Evolutionary conservation across 2,888 invertebrate species (phyloP).

Genomic region (Gymnoscelis rufifasciata): DNA sequence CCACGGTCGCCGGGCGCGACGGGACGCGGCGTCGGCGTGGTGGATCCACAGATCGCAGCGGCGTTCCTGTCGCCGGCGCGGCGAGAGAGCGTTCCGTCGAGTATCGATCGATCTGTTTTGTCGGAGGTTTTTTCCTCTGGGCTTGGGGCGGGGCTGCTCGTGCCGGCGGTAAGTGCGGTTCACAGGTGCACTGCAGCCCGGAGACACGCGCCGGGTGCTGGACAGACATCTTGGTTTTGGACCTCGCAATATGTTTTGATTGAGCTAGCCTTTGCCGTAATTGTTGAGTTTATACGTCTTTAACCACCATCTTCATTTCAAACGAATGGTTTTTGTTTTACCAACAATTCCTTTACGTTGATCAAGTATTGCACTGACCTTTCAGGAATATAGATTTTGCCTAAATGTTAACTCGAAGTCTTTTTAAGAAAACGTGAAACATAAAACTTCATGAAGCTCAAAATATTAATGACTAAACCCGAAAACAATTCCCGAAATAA

Average conservation of each 20-base stretch:
- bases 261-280: conserved; percentile 22
- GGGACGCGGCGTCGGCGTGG: background rate
- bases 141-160: conserved; percentile 44
- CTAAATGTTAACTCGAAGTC: too few relatives aligned
- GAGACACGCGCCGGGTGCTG: conserved; percentile 20
- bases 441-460: conserved; percentile 6
- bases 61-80: conserved; percentile 9
- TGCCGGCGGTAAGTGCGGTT: conserved; percentile 16
- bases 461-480: conserved; percentile 14
- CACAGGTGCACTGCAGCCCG: background rate
- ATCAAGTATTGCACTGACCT: background rate
- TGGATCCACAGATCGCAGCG: background rate
- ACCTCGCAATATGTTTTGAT: conserved; percentile 43
- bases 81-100: conserved; percentile 47
- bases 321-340: too few relatives aligned
- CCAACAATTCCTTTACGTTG: too few relatives aligned
- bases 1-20: background rate
- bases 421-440: too few relatives aligned
- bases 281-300: too few relatives aligned
- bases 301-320: too few relatives aligned
- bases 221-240: conserved; percentile 50
- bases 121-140: conserved; percentile 59
- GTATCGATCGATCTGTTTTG: conserved; percentile 73
- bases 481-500: conserved; percentile 15
- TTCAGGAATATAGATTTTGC: background rate